phyloP scores from a whole-genome alignment of 2,888 invertebrate species.

The Antheraea assamensis region DNA sequence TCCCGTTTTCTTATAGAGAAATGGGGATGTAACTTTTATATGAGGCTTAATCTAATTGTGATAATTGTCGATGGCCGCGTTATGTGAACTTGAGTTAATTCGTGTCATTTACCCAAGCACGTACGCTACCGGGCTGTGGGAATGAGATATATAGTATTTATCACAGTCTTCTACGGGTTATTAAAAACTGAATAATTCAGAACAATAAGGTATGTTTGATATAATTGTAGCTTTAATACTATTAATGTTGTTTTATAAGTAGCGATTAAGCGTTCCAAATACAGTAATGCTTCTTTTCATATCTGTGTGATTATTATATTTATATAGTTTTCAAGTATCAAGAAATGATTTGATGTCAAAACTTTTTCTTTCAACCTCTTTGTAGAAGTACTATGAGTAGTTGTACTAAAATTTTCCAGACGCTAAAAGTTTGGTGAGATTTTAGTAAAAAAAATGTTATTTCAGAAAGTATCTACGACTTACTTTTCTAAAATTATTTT shows the following conservation, averaged over 20 bases:
- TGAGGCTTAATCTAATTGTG: constrained; percentile 31
- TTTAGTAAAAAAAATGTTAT: background rate
- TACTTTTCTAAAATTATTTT: background rate
- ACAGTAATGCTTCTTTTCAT: background rate
- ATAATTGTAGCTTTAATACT: background rate
- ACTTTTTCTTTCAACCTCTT: background rate
- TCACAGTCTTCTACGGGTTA: constrained; percentile 18
- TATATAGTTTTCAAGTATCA: background rate
- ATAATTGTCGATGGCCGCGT: constrained; percentile 38
- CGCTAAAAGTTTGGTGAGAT: background rate
- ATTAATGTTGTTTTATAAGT: background rate
- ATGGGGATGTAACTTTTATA: constrained; percentile 72
- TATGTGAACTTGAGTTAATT: constrained; percentile 53
- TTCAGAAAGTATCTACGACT: background rate
- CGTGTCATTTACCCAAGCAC: constrained; percentile 39
- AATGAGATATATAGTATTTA: constrained; percentile 41
- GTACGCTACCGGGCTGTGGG: constrained; percentile 55
- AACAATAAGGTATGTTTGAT: background rate
- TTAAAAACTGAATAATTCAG: background rate
- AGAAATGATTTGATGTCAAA: background rate
- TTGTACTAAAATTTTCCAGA: too few relatives aligned
- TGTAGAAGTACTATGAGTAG: background rate
- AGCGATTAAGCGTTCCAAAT: too few relatives aligned
- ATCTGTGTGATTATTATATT: background rate
- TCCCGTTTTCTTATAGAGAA: constrained; percentile 2